Evolutionary conservation across 2,113 vertebrate genomes (phyloP), one percentile per base, ranked within the genome.

Genomic region (Murina feae): DNA sequence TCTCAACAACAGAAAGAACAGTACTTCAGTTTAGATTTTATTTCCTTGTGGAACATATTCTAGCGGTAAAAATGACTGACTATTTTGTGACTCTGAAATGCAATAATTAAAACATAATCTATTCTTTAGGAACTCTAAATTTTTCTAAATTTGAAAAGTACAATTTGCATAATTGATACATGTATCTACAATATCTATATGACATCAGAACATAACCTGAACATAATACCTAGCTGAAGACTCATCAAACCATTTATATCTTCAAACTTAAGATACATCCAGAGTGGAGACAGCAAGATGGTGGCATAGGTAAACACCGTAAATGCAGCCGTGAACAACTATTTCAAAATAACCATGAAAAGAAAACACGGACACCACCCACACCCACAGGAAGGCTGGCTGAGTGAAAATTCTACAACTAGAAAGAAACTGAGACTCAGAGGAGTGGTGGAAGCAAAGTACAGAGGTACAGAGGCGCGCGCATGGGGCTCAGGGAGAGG

Each of bases 81-180:
- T 96, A 97, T 95, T 97, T 97, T 96, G 2, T 97, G 75, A 97
- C 96, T 82, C 20, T 95, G 68, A 97, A 97, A 97, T 95, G 75
- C 28, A 83, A 71, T 93, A 97, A 97, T 95, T 97, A 81, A 97
- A 90, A 95, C 81, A 86, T 96, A 92, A 87, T 96, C 93, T 96
- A 25, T 96, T 97, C 80, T 94, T 84, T 93, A 25, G 39, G 91
- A 98, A 89, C 94, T 96, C 90, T 69, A 95, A 92, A 23, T 75
- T 95, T 35, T 42, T 93, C 78, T 94, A 79, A 75, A 55, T 94
- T 93, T 94, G 32, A 65, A 84, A 79, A 90, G 51, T 65, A 90
- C 83, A 92, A 92, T 78, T 39, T 89, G 44, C 30, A 96, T 92
- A 95, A 85, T 16, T 86, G n/a, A 80, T 86, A 17, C 10, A 58